phyloP scores from a whole-genome alignment of 1,140 invertebrate genomes.

The Stenopsyche tienmushanensis region DNA sequence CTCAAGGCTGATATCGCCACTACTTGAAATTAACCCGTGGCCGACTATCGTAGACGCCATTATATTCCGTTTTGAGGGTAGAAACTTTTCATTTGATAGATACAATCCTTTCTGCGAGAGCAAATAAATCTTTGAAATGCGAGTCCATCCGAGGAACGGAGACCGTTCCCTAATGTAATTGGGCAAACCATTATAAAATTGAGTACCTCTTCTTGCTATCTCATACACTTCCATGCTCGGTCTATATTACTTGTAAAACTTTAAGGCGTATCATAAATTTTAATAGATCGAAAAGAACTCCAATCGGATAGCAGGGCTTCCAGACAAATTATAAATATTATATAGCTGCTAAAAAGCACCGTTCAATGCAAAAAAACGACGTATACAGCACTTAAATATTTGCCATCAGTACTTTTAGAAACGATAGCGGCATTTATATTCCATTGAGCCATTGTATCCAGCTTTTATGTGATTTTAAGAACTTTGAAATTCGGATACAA shows the following conservation, averaged over 20 bases:
- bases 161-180: conserved; percentile 37
- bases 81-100: conserved; percentile 38
- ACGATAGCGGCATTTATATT: no score
- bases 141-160: not conserved
- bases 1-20: conserved; percentile 1
- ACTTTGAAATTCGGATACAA: no score
- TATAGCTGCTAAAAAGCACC: not conserved
- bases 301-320: no score
- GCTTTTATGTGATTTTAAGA: no score
- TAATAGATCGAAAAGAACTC: no score
- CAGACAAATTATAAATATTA: no score
- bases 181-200: conserved; percentile 40
- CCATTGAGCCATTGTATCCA: no score
- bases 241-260: no score
- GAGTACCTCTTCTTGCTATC: conserved; percentile 8
- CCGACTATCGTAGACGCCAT: conserved; percentile 27
- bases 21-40: conserved; percentile 28
- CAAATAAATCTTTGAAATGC: conserved; percentile 40
- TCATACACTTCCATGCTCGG: not conserved
- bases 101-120: conserved; percentile 38
- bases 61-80: conserved; percentile 34
- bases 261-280: no score
- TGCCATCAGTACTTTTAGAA: no score
- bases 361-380: no score
- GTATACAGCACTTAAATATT: no score